Conservation (phyloP, 1,140 invertebrate genomes). For the Amyelois transitella region DNA sequence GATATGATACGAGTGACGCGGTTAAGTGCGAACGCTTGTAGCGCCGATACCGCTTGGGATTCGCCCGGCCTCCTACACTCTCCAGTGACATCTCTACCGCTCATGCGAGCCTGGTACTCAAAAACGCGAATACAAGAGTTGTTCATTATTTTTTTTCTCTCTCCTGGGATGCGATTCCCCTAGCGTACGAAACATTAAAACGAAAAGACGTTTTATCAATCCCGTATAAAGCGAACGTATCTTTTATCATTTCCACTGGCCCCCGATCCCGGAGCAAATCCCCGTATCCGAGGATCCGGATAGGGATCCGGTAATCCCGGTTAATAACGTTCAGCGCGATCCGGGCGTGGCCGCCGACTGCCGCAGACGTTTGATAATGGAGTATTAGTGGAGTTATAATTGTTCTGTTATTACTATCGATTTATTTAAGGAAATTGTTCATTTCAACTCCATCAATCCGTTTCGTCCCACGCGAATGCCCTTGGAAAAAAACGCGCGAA, state of each 20-base stretch:
- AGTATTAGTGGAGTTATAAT: constrained; percentile 60
- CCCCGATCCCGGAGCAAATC: constrained; percentile 64
- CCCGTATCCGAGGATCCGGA: constrained; percentile 56
- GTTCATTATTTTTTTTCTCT: constrained; percentile 37
- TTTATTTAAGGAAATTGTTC: constrained; percentile 21
- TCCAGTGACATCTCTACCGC: constrained; percentile 13
- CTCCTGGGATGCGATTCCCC: constrained; percentile 26
- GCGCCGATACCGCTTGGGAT: constrained; percentile 46
- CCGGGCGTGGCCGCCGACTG: constrained; percentile 23
- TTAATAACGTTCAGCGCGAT: constrained; percentile 57
- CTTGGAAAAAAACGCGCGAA: background rate
- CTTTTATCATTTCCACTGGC: constrained; percentile 63
- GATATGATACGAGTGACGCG: constrained; percentile 56
- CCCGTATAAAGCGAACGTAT: constrained; percentile 43
- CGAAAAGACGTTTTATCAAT: constrained; percentile 11
- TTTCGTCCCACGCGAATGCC: too few species aligned
- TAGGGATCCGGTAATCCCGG: constrained; percentile 67
- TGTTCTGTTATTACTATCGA: constrained; percentile 42
- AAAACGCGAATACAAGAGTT: constrained; percentile 20
- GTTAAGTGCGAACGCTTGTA: constrained; percentile 71
- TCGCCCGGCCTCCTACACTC: constrained; percentile 40
- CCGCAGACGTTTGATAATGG: constrained; percentile 52
- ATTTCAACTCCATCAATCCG: constrained; percentile 1
- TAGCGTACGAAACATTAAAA: constrained; percentile 3
- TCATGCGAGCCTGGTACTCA: constrained; percentile 35